Conservation (phyloP, 2,797 vertebrate species). For the Ctenochaetus hawaiiensis region DNA sequence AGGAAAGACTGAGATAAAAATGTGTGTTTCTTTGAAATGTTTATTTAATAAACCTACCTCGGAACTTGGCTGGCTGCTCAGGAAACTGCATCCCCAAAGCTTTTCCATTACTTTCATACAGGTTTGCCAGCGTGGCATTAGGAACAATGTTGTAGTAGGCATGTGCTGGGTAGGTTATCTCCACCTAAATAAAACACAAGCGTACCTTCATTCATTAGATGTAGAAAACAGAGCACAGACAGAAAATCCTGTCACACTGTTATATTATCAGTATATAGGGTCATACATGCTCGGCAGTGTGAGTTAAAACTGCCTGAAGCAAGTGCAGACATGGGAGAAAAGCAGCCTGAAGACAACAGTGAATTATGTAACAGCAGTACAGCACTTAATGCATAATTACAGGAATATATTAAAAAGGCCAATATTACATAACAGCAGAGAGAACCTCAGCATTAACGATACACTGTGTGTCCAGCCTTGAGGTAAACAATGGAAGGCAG, state of each 20-base stretch:
- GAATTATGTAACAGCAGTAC: slow-evolving; percentile 49
- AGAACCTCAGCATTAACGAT: not conserved
- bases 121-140: slow-evolving; percentile 86
- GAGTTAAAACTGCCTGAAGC: slow-evolving; percentile 43
- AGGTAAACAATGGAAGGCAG: not conserved
- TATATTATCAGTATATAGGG: not conserved
- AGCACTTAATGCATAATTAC: slow-evolving; percentile 43
- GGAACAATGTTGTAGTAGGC: slow-evolving; percentile 90
- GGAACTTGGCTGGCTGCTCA: slow-evolving; percentile 55
- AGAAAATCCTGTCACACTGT: not conserved
- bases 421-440: slow-evolving; percentile 24
- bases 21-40: not conserved
- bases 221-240: not conserved
- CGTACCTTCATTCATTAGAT: not conserved
- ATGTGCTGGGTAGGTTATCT: slow-evolving; percentile 81
- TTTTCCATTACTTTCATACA: slow-evolving; percentile 88
- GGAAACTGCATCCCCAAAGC: slow-evolving; percentile 89
- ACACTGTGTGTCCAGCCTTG: not conserved
- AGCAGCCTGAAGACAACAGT: slow-evolving; percentile 47
- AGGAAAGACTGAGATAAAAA: not conserved
- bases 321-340: slow-evolving; percentile 41
- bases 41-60: slow-evolving; percentile 54
- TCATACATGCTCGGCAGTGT: not conserved
- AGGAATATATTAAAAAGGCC: slow-evolving; percentile 33
- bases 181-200: slow-evolving; percentile 81